These are phyloP conservation scores for Holothuria glaberrima DNA, from an alignment of 35 echinoderm and acorn worm species.

Conservation along the genomic window DNA sequence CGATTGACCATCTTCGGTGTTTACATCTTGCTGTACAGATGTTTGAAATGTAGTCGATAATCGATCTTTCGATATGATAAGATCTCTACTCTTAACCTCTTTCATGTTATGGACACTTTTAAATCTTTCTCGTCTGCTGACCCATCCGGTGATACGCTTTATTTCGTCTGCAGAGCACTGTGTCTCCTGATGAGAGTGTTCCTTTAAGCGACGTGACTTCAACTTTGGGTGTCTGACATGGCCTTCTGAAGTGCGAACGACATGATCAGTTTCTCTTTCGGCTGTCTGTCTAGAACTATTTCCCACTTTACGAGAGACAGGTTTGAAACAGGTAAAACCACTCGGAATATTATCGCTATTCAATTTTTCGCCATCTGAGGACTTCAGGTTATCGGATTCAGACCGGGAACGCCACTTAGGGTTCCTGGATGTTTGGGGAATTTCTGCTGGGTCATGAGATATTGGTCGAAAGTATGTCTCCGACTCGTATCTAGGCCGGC, in stretches of 20 bases:
- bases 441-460: no score
- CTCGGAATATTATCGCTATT: no score
- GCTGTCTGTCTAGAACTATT: not conserved
- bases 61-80: slow-evolving; percentile 20
- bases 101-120: slow-evolving; percentile 28
- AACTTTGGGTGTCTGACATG: slow-evolving; percentile 45
- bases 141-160: slow-evolving; percentile 88
- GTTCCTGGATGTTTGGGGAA: no score
- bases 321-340: slow-evolving; percentile 41
- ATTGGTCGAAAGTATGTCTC: no score
- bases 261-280: no score
- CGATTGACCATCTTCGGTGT: not conserved
- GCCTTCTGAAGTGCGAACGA: not conserved
- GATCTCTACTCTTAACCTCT: slow-evolving; percentile 45
- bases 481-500: no score
- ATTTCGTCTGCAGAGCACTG: slow-evolving; percentile 94
- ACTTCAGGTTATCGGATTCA: no score
- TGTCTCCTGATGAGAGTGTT: slow-evolving; percentile 63
- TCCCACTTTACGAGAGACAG: slow-evolving; percentile 3
- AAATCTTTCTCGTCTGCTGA: slow-evolving; percentile 62
- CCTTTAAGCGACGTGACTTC: slow-evolving; percentile 30
- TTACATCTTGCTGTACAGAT: not conserved
- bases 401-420: no score
- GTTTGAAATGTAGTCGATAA: not conserved
- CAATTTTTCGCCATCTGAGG: no score